Evolutionary conservation across 30 jellyfish, hydroid and myxozoan genomes (phyloP).

Genomic region (Rhopilema esculentum): DNA sequence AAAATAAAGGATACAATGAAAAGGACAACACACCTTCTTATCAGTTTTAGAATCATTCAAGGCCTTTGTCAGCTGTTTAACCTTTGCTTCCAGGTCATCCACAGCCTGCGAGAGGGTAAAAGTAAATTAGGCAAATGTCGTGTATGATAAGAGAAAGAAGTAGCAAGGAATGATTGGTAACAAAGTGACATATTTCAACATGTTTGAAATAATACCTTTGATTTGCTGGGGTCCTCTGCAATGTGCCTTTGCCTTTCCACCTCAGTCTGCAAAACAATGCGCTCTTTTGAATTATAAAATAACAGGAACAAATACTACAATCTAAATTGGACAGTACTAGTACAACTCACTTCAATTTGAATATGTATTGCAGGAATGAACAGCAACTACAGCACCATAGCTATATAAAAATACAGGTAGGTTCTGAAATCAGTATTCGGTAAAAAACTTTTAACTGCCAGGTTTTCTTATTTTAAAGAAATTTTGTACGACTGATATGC

Average conservation of each 20-base stretch:
- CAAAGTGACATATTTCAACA: not conserved
- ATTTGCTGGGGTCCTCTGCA: slow-evolving; percentile 63
- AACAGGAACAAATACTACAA: not conserved
- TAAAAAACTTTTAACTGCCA: not conserved
- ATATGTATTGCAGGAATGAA: no score
- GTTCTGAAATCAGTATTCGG: no score
- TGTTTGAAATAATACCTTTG: slow-evolving; percentile 50
- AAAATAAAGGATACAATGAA: not conserved
- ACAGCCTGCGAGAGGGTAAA: slow-evolving; percentile 66
- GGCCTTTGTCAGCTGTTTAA: slow-evolving; percentile 60
- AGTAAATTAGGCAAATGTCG: not conserved
- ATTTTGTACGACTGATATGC: not conserved
- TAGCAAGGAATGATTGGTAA: not conserved
- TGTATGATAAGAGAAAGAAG: not conserved
- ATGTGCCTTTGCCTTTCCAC: slow-evolving; percentile 81
- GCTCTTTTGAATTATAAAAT: not conserved
- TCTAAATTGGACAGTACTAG: not conserved
- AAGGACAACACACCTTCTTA: slow-evolving; percentile 62
- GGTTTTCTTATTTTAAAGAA: not conserved
- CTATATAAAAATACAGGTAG: no score
- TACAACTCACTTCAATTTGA: not conserved
- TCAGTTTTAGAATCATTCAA: slow-evolving; percentile 85
- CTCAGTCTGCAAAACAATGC: slow-evolving; percentile 58
- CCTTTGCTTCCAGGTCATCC: slow-evolving; percentile 75
- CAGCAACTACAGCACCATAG: no score